Base-by-base conservation (phyloP, 2,888 invertebrate species). In the Morpho achilles region DNA sequence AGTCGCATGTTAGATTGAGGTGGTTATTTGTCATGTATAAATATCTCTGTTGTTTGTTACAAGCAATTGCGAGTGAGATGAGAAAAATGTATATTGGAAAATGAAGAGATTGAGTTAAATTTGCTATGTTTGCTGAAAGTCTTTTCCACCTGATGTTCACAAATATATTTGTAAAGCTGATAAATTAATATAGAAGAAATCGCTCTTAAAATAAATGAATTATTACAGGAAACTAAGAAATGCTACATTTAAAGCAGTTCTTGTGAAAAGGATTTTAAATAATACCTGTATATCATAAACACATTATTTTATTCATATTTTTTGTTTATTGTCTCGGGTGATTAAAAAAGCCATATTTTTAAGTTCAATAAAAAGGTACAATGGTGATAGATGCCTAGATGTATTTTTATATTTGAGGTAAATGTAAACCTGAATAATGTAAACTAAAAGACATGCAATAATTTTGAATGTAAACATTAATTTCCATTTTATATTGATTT, bases 321-420 rank as follows among this genome's bases (percentile, higher is more conserved):
- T 45, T 10, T 45, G 10, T 45, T 45, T 45, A n/a, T 70, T 69
- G 77, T 73, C 70, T 71, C 69, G 67, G 71, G 77, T 80, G 79
- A 81, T 82, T 65, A 71, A 70, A 69, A 69, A 79, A 81, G 87
- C 87, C 88, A 87, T 87, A 87, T 82, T 79, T 32, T 77, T 77
- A 75, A 77, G 80, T 83, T 84, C 76, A 76, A 70, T 76, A 59
- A 74, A 73, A 70, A 72, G 78, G 78, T 85, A 82, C 79, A 84
- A 76, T 75, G 72, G 74, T 74, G 71, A 70, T 74, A 76, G 72
- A 75, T 75, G 72, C 73, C 69, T 70, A 73, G 68, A 70, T 75
- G 66, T 79, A 76, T 76, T 76, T 77, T 77, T 79, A 66, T 68
- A 63, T 55, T 49, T 55, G 44, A 66, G 62, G 59, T 68, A 55